Evolutionary conservation across 2,888 invertebrate species (phyloP), one percentile per base, ranked within the genome.

Genomic region (Lacanobia wlatinum): DNA sequence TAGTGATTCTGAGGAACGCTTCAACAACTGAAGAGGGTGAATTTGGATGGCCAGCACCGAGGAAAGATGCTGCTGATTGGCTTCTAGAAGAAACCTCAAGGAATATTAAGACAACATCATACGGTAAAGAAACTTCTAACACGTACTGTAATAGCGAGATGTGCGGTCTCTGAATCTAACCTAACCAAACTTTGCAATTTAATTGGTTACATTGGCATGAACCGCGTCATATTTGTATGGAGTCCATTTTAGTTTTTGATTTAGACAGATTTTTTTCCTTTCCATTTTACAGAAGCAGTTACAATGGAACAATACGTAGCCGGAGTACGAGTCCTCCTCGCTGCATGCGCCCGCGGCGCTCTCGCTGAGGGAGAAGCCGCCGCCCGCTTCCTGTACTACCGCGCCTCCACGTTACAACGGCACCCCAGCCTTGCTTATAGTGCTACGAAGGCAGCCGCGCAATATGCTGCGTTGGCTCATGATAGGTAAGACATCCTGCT

Each of bases 21-120:
- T 97, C 97, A 0, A 97, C 97, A 0, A 97, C 97, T 1, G 97
- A 97, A 89, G 97, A 97, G 86, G 97, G 97, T 0, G 97, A 97
- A 84, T 97, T 97, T 74, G 97, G 97, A 1, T 97, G 97, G 97
- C 97, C 97, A 6, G 94, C 96, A 2, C 96, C 97, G 0, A 94
- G 96, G 70, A 95, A 96, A 70, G 97, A 97, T 73, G 97, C 97
- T 3, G 97, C 97, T 16, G 97, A 97, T 87, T 97, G 97, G 97
- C 92, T 97, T 2, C 94, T 97, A 38, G 97, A 97, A 89, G 96
- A 97, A 76, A 96, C 96, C 50, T 95, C 96, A 0, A 94, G 96
- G 78, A 96, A 96, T 65, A 95, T 97, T 38, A 97, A 97, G 80
- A 97, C 97, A 48, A 97, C 96, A 58, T 96, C 96, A 0, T 96